These are phyloP conservation scores for Yponomeuta malinellus DNA, from an alignment of 2,888 invertebrate species.

Conservation along the genomic window DNA sequence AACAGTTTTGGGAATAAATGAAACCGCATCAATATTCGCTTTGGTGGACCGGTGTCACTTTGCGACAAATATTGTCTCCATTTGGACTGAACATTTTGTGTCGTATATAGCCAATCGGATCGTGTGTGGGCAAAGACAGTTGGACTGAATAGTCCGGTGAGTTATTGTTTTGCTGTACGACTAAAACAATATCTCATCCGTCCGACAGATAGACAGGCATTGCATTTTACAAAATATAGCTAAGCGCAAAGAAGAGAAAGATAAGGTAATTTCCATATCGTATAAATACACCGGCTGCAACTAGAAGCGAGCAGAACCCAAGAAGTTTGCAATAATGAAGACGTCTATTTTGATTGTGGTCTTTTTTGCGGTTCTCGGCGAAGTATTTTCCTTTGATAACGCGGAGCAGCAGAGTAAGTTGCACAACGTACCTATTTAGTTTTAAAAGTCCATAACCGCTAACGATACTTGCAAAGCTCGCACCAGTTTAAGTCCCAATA, in stretches of 20 bases:
- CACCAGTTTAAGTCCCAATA: background rate
- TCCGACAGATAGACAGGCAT: background rate
- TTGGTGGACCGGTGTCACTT: too few relatives aligned
- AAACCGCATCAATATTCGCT: too few relatives aligned
- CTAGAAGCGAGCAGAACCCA: background rate
- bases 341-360: background rate
- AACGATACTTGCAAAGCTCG: background rate
- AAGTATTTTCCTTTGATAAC: background rate
- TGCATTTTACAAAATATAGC: background rate
- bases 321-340: slow-evolving; percentile 1
- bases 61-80: too few relatives aligned
- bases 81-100: too few relatives aligned
- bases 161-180: too few relatives aligned
- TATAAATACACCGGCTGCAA: background rate
- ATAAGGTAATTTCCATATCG: background rate
- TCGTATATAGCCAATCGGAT: too few relatives aligned
- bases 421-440: background rate
- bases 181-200: too few relatives aligned
- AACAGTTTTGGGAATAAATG: too few relatives aligned
- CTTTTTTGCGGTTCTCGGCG: background rate
- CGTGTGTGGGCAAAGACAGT: too few relatives aligned
- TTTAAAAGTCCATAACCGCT: background rate
- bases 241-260: background rate
- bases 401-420: background rate
- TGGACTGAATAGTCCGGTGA: too few relatives aligned